These are phyloP conservation scores for Drosophila hamatofila DNA, from an alignment of 2,888 invertebrate species.

Conservation along the genomic window DNA sequence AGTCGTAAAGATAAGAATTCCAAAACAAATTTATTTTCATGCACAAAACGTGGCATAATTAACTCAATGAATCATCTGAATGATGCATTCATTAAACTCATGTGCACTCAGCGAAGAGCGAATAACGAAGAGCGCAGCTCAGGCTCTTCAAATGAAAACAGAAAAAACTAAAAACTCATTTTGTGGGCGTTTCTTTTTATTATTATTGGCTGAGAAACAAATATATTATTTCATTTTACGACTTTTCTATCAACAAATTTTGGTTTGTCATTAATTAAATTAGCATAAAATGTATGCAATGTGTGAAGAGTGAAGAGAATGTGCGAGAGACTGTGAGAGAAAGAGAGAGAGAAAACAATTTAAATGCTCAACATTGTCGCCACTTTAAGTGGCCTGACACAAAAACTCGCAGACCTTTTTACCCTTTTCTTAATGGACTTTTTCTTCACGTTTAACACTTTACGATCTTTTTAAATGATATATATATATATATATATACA, in stretches of 20 bases:
- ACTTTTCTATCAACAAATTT: slow-evolving; percentile 38
- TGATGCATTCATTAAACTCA: slow-evolving; percentile 9
- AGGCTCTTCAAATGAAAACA: not conserved
- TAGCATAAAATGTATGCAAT: slow-evolving; percentile 32
- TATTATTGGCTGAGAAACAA: slow-evolving; percentile 28
- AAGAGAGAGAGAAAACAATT: not conserved
- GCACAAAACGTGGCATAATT: slow-evolving; percentile 37
- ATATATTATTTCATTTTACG: slow-evolving; percentile 25
- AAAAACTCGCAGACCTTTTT: slow-evolving; percentile 20
- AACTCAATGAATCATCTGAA: slow-evolving; percentile 39
- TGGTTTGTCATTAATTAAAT: slow-evolving; percentile 47
- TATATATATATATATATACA: not conserved
- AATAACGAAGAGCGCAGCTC: not conserved
- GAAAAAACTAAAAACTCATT: slow-evolving; percentile 13
- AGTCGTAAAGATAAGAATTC: not conserved
- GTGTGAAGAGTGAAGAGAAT: not conserved
- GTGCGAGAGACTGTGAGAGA: not conserved
- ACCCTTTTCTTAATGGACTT: slow-evolving; percentile 37
- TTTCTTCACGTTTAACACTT: slow-evolving; percentile 28
- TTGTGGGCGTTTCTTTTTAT: slow-evolving; percentile 35
- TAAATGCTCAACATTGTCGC: slow-evolving; percentile 27
- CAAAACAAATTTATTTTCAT: slow-evolving; percentile 4
- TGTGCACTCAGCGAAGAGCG: slow-evolving; percentile 1
- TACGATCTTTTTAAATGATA: slow-evolving; percentile 24
- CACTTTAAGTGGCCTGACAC: slow-evolving; percentile 16